Evolutionary conservation across 2,888 invertebrate species (phyloP).

Genomic region (Hedya salicella): DNA sequence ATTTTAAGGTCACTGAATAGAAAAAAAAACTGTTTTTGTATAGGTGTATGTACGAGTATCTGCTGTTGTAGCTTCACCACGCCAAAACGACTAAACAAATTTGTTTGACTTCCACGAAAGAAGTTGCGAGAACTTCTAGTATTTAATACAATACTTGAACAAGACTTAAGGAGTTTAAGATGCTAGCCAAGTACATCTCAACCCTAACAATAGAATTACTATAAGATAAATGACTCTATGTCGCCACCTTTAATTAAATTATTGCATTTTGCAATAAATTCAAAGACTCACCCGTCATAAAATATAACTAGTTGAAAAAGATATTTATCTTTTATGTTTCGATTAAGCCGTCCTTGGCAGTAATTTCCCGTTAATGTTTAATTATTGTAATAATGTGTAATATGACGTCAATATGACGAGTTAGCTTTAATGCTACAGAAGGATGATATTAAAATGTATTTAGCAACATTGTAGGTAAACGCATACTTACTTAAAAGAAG

Average conservation of each 20-base stretch:
- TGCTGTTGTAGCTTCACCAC: no score
- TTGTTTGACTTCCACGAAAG: no score
- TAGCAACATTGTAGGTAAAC: constrained; percentile 3
- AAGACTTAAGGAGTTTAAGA: background rate
- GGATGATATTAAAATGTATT: constrained; percentile 12
- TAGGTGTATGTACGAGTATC: no score
- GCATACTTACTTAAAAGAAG: background rate
- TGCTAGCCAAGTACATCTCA: background rate
- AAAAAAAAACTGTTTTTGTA: no score
- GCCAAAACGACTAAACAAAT: no score
- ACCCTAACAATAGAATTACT: constrained; percentile 13
- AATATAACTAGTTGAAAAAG: constrained; percentile 30
- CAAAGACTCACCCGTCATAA: constrained; percentile 23
- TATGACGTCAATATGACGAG: constrained; percentile 32
- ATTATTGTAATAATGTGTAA: constrained; percentile 36
- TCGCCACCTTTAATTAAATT: constrained; percentile 41
- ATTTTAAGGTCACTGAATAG: no score
- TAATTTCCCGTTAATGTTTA: constrained; percentile 23
- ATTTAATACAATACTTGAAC: no score
- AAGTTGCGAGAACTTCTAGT: no score
- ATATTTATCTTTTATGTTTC: constrained; percentile 21
- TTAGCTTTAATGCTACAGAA: background rate
- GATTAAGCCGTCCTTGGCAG: constrained; percentile 7
- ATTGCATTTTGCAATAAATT: constrained; percentile 30
- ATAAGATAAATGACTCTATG: constrained; percentile 26